phyloP scores from a whole-genome alignment of 1,140 invertebrate species.

The Pogonognathellus flavescens region DNA sequence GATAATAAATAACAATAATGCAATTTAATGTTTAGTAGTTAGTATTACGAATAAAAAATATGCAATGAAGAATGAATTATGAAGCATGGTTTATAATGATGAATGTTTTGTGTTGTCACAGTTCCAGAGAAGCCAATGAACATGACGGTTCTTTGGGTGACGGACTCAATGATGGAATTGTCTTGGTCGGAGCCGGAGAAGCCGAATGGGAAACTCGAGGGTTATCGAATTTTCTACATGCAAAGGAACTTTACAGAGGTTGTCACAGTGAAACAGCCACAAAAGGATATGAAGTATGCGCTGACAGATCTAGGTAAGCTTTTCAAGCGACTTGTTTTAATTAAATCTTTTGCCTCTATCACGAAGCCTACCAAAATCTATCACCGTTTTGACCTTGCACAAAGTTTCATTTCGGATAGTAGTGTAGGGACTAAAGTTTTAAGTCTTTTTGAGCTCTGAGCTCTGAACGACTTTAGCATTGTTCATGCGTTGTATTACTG shows the following conservation, averaged over 20 bases:
- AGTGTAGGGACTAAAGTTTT: too few relatives aligned
- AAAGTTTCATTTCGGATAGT: too few relatives aligned
- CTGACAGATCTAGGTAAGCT: constrained; percentile 76
- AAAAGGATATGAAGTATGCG: constrained; percentile 68
- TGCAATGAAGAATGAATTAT: background rate
- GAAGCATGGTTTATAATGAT: background rate
- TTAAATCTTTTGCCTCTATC: too few relatives aligned
- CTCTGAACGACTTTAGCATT: too few relatives aligned
- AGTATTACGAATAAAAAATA: too few relatives aligned
- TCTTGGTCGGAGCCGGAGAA: constrained; percentile 83
- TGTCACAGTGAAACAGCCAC: constrained; percentile 73
- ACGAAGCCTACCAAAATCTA: too few relatives aligned
- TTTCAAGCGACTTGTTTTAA: too few relatives aligned
- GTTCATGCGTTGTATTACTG: too few relatives aligned
- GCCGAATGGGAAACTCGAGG: constrained; percentile 79
- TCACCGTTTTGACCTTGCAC: too few relatives aligned
- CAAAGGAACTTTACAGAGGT: constrained; percentile 79
- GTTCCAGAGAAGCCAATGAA: constrained; percentile 78
- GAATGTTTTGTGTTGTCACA: constrained; percentile 1
- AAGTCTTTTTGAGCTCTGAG: too few relatives aligned
- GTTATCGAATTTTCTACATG: constrained; percentile 81
- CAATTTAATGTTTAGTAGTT: too few relatives aligned
- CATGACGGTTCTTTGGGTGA: constrained; percentile 81
- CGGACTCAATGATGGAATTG: constrained; percentile 82
- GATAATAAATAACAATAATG: too few relatives aligned